A percentile compares a stretch with the other conserved stretches of the same genome.
Conservation (phyloP, 2,888 invertebrate species). For the Melieria omissa region DNA sequence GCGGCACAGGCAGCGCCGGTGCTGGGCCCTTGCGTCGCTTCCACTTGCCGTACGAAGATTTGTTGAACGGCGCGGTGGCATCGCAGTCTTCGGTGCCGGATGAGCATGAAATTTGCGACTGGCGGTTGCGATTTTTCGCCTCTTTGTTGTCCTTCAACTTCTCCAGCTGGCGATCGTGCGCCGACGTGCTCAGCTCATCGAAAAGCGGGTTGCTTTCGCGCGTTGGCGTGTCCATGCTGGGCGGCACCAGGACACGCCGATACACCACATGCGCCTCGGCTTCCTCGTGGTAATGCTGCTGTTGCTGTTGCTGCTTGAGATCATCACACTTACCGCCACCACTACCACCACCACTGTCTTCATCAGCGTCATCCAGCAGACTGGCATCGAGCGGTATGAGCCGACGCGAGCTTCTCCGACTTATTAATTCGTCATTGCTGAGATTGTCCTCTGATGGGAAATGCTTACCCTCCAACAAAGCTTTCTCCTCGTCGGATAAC, state of each 20-base stretch:
- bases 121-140: slow-evolving; percentile 70
- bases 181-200: slow-evolving; percentile 41
- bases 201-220: slow-evolving; percentile 45
- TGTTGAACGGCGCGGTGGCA: slow-evolving; percentile 66
- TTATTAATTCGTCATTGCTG: slow-evolving; percentile 36
- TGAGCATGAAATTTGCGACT: slow-evolving; percentile 61
- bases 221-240: slow-evolving; percentile 51
- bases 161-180: slow-evolving; percentile 66
- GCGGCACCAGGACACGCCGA: slow-evolving; percentile 55
- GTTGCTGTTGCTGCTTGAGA: slow-evolving; percentile 43
- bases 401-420: slow-evolving; percentile 45
- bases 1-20: slow-evolving; percentile 80
- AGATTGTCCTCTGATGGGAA: slow-evolving; percentile 29
- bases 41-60: slow-evolving; percentile 76
- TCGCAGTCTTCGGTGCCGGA: slow-evolving; percentile 55
- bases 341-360: neutral
- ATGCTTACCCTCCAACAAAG: slow-evolving; percentile 57
- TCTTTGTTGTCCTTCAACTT: slow-evolving; percentile 72
- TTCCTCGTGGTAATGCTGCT: slow-evolving; percentile 37
- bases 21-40: slow-evolving; percentile 85
- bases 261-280: slow-evolving; percentile 56
- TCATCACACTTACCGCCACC: slow-evolving; percentile 42
- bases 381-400: slow-evolving; percentile 56
- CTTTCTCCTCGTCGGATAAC: slow-evolving; percentile 60
- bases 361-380: slow-evolving; percentile 46